Conservation (phyloP, 2,113 vertebrate genomes). For the Falcunculus frontatus region DNA sequence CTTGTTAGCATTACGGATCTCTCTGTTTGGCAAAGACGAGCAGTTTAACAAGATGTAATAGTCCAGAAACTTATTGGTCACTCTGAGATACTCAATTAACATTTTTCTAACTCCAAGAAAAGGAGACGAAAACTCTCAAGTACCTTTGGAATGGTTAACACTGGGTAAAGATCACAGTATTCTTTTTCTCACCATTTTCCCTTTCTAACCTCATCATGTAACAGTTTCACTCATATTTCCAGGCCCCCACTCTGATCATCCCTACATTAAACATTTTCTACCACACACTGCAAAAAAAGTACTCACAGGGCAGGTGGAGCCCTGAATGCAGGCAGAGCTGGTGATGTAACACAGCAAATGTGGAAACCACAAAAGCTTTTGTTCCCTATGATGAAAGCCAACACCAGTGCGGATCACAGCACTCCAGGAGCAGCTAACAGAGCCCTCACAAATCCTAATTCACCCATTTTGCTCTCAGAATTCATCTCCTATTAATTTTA, state of each 20-base stretch:
- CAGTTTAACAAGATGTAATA: not conserved
- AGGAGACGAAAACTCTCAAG: not conserved
- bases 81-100: not conserved
- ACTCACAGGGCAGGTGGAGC: not conserved
- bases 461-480: not conserved
- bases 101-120: not conserved
- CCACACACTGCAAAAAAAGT: fast-evolving
- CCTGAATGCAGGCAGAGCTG: not conserved
- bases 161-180: not conserved
- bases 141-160: not conserved
- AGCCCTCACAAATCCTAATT: not conserved
- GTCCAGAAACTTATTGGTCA: not conserved
- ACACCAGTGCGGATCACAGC: not conserved
- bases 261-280: not conserved
- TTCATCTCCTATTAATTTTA: not conserved
- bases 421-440: not conserved
- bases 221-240: not conserved
- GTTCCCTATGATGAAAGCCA: not conserved
- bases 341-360: not conserved
- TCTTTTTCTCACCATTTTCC: not conserved
- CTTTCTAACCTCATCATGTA: not conserved
- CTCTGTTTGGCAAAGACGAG: not conserved
- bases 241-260: not conserved
- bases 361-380: not conserved
- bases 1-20: constrained; percentile 12